These are phyloP conservation scores for Ips typographus DNA, from an alignment of 1,140 invertebrate genomes.

Conservation along the genomic window DNA sequence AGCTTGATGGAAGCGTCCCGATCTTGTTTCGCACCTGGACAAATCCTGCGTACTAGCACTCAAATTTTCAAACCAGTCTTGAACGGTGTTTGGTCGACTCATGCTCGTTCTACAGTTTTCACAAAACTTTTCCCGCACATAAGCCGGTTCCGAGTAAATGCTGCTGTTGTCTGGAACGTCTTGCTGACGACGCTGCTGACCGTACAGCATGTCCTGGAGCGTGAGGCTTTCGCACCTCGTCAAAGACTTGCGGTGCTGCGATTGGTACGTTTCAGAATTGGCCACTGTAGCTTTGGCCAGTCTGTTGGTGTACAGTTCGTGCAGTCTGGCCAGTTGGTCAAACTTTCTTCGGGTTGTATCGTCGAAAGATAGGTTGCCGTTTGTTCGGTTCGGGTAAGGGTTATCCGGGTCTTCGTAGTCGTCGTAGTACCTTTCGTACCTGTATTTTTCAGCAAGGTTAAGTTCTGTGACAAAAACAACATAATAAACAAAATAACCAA, in stretches of 20 bases:
- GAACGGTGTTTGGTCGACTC: conserved; percentile 68
- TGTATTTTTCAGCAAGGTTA: not conserved
- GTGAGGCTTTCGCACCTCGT: conserved; percentile 68
- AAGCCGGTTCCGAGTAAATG: conserved; percentile 81
- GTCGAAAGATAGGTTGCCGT: conserved; percentile 41
- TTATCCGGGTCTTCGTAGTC: conserved; percentile 52
- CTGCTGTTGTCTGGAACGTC: conserved; percentile 69
- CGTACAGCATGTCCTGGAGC: conserved; percentile 69
- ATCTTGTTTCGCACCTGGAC: conserved; percentile 47
- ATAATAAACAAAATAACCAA: too few species aligned
- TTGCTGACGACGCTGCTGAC: conserved; percentile 60
- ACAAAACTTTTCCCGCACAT: conserved; percentile 73
- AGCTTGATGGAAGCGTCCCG: conserved; percentile 49
- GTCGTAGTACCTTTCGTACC: conserved; percentile 44
- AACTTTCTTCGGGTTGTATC: conserved; percentile 56
- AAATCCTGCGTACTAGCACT: conserved; percentile 56
- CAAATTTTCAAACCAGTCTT: conserved; percentile 55
- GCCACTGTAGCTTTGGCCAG: conserved; percentile 63
- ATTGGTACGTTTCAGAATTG: conserved; percentile 58
- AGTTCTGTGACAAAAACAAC: too few species aligned
- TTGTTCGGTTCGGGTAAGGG: conserved; percentile 51
- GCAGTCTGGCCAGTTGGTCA: conserved; percentile 67
- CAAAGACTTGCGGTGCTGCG: conserved; percentile 52
- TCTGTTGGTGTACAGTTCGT: conserved; percentile 68
- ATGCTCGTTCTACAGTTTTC: conserved; percentile 73